Percentiles rank a stretch among this genome's conserved stretches.
Conservation (phyloP, 2,888 invertebrate species). For the Torymus texanus region DNA sequence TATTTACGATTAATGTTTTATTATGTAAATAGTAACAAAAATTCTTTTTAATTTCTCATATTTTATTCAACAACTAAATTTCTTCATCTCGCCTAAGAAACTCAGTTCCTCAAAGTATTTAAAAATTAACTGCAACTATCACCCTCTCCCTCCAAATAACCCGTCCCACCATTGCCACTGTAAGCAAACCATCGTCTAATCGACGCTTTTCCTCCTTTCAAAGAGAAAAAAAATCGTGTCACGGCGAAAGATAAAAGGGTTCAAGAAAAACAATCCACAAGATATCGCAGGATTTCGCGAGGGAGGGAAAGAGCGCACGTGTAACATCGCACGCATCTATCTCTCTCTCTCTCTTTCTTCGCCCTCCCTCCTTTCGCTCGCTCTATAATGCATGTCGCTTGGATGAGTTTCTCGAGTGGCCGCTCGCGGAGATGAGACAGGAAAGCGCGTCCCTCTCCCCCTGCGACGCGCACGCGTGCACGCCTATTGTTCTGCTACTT, state of each 20-base stretch:
- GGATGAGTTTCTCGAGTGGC: constrained; percentile 38
- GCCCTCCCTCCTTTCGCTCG: neutral
- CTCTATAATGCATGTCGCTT: constrained; percentile 15
- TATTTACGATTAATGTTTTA: too few species aligned
- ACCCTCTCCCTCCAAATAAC: too few species aligned
- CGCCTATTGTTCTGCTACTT: constrained; percentile 20
- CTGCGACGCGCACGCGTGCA: neutral
- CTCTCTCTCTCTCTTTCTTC: too few species aligned
- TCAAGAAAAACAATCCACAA: neutral
- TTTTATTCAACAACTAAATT: too few species aligned
- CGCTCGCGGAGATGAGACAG: neutral
- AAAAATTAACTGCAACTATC: too few species aligned
- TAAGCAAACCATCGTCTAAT: too few species aligned
- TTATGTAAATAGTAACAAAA: too few species aligned
- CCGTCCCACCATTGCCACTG: too few species aligned
- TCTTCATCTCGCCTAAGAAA: too few species aligned
- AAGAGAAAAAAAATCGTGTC: neutral
- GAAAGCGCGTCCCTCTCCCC: neutral
- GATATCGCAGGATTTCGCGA: constrained; percentile 1
- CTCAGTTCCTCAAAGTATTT: too few species aligned
- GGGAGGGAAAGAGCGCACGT: neutral
- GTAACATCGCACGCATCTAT: too few species aligned
- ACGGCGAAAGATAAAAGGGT: neutral
- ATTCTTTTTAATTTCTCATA: too few species aligned
- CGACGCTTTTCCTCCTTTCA: neutral